These are phyloP conservation scores for Cassiopea xamachana DNA, from an alignment of 30 jellyfish, hydroid and myxozoan species.

Conservation along the genomic window DNA sequence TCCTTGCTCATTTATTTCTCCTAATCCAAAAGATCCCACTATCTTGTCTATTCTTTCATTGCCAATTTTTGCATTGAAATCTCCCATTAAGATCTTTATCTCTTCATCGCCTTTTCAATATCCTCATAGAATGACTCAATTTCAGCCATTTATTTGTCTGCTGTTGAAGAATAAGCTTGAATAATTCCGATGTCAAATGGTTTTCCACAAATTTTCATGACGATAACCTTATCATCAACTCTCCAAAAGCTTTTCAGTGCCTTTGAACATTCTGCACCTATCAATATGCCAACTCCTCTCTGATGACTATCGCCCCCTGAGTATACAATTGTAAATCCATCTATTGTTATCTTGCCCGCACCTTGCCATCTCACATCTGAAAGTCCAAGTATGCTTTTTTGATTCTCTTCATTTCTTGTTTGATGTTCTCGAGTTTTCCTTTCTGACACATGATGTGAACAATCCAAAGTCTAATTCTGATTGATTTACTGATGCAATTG, in stretches of 20 bases:
- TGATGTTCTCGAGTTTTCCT: conserved; percentile 26
- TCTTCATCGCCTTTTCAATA: conserved; percentile 19
- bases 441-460: conserved; percentile 21
- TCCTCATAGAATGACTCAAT: conserved; percentile 33
- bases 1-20: conserved; percentile 48
- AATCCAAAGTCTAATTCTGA: conserved; percentile 39
- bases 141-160: conserved; percentile 13
- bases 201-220: conserved; percentile 11
- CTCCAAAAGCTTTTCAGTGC: conserved; percentile 1
- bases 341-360: not conserved
- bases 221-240: conserved; percentile 31
- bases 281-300: not conserved
- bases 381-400: not conserved
- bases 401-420: conserved; percentile 42
- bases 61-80: conserved; percentile 29
- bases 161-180: conserved; percentile 48
- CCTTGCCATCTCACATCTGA: conserved; percentile 18
- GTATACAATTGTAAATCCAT: not conserved
- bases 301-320: conserved; percentile 15
- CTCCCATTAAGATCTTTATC: not conserved
- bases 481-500: not conserved
- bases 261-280: not conserved
- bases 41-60: not conserved
- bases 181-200: conserved; percentile 39
- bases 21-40: conserved; percentile 24